Base-by-base conservation (phyloP, 2,113 vertebrate species). In the Phodopus roborovskii region DNA sequence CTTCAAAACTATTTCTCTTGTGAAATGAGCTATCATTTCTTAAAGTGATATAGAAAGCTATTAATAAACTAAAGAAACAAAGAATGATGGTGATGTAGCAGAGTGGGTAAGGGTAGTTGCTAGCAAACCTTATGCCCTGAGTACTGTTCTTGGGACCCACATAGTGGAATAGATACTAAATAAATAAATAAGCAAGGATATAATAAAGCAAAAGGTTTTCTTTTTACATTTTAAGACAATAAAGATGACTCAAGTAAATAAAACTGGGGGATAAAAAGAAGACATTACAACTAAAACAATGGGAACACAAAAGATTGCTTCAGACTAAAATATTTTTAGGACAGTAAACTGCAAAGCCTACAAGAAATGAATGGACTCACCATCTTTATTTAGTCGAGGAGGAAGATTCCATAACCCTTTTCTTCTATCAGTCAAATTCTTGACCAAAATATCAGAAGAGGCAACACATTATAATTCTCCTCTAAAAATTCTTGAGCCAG, bases 1-100 rank as follows among this genome's bases (percentile, higher is more conserved):
- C 48, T 60, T 94, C 96, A 74, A 94, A 92, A 85, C 16, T 83
- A 45, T 50, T 30, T 64, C 24, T 73, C 30, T 73, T 20, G 42
- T 60, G 12, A 83, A 60, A 91, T 71, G 13, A 83, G 60, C 15
- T 16, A 24, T 60, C 36, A 28, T n/a, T 71, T 58, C 12, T 71
- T 58, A 26, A 71, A 82, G 39, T 1, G 4, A 82, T 82, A 17
- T 0, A 82, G 4, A 82, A 45, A 71, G 2, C 13, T 70, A 10
- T 60, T 2, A 22, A 9, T 17, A 58, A 2, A 73, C 19, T 48
- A 91, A 62, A 64, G 36, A 53, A 42, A 42, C 26, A 56, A 19
- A 53, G 45, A 62, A 28, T 13, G 12, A 7, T 3, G 8, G 17
- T 20, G 16, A 48, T 1, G 4, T 20, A 26, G 28, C 24, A 30